These are phyloP conservation scores for Drosophila glabriapex DNA, from an alignment of 2,888 invertebrate genomes.

Conservation along the genomic window DNA sequence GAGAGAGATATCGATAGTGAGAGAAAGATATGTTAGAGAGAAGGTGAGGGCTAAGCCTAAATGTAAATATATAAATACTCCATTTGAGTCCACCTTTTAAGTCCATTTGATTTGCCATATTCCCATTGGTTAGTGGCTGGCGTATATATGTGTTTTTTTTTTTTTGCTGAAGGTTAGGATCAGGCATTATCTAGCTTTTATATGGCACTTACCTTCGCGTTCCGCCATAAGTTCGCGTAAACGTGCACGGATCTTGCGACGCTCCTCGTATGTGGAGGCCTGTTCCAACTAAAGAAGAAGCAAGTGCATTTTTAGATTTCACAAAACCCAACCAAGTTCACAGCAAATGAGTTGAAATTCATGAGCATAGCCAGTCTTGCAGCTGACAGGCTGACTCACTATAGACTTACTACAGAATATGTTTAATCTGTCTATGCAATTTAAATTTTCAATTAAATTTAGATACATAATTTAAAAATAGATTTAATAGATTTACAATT, in stretches of 20 bases:
- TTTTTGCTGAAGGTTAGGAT: slow-evolving; percentile 28
- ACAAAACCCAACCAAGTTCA: too few species aligned
- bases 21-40: slow-evolving; percentile 4
- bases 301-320: not conserved
- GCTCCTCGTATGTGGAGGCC: slow-evolving; percentile 94
- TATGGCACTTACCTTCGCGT: slow-evolving; percentile 90
- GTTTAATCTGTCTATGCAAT: not conserved
- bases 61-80: slow-evolving; percentile 4
- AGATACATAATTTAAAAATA: not conserved
- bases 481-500: not conserved
- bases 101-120: slow-evolving; percentile 11
- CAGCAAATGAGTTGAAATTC: not conserved
- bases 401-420: not conserved
- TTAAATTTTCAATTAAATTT: not conserved
- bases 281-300: slow-evolving; percentile 89
- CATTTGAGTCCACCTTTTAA: slow-evolving; percentile 5
- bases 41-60: slow-evolving; percentile 19
- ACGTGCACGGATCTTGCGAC: slow-evolving; percentile 92
- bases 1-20: not conserved
- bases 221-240: slow-evolving; percentile 94
- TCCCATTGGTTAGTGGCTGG: slow-evolving; percentile 36
- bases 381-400: not conserved
- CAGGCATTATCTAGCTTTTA: not conserved
- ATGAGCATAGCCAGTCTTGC: not conserved
- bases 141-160: slow-evolving; percentile 2